These are phyloP conservation scores for Mnemiopsis leidyi DNA, from an alignment of 37 sponge, comb jelly and placozoan genomes.

Conservation along the genomic window DNA sequence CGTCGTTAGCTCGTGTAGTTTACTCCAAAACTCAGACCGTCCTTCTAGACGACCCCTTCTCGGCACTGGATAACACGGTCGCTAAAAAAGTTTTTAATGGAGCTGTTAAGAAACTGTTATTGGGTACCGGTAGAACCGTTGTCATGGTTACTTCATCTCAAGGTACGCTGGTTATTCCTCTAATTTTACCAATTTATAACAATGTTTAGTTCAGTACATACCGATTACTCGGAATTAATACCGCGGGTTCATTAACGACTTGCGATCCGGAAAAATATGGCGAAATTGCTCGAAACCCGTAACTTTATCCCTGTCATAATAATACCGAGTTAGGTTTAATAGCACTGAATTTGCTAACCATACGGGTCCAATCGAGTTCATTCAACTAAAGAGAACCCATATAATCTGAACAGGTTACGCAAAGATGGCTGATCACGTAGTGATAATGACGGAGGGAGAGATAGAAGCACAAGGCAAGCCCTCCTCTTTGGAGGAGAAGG, in stretches of 20 bases:
- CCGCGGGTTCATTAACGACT: no score
- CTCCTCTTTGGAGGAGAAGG: neutral
- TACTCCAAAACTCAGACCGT: slow-evolving; percentile 31
- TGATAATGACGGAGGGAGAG: neutral
- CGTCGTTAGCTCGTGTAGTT: neutral
- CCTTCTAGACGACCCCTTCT: neutral
- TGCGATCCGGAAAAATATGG: no score
- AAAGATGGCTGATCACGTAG: neutral
- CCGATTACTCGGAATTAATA: no score
- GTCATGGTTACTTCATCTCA: slow-evolving; percentile 3
- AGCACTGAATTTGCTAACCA: no score
- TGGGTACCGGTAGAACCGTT: neutral
- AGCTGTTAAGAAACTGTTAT: neutral
- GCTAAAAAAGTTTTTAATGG: neutral
- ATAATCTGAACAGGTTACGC: slow-evolving; percentile 30
- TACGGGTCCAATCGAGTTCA: no score
- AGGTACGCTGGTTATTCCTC: neutral
- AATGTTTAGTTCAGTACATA: no score
- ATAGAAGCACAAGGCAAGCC: slow-evolving; percentile 9
- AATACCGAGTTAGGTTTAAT: no score
- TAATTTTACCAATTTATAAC: no score
- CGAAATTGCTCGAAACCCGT: no score
- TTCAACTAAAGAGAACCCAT: no score
- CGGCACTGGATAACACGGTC: slow-evolving; percentile 4
- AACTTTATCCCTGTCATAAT: no score